Evolutionary conservation across 2,888 invertebrate genomes (phyloP), one percentile per base, ranked within the genome.

Genomic region (Tetragonula carbonaria): DNA sequence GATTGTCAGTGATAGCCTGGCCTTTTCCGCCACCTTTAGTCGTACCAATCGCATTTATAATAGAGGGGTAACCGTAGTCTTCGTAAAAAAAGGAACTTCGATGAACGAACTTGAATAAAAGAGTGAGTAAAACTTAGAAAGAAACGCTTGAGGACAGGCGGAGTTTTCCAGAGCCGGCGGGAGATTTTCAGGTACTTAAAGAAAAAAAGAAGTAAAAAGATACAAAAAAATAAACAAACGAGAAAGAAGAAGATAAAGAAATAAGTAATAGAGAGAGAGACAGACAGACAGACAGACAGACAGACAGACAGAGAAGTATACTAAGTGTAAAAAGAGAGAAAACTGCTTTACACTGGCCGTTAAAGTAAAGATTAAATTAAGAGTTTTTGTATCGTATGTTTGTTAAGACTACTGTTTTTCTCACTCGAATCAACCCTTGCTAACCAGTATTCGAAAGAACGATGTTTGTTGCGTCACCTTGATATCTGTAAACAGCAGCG

Each of bases 21-120:
- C 91, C 91, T 92, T 88, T 88, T 90, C 84, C 84, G 89, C 90
- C 90, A 90, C 75, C 86, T 79, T 92, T 93, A 93, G 94, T 94
- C 94, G 93, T 94, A 94, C 94, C 94, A 93, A 94, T 86, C 92
- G 94, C 94, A 94, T 94, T 94, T 94, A 94, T 92, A 87, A 91
- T 88, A 91, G 89, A 88, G 77, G 85, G 83, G 79, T 86, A 84
- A 84, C 72, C 62, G 82, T 87, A 90, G 88, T 88, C 86, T 88
- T 90, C 84, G 77, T 83, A 77, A 86, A 75, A 77, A 84, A 74
- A 45, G 45, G 21, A 62, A 77, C 57, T 77, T 71, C 45, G 45
- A 59, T 59, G 82, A 68, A 73, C 51, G 79, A 68, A 85, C 74
- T 83, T 84, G 80, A 82, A 73, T 73, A 78, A 88, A 67, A 57